Evolutionary conservation across 2,113 vertebrate genomes (phyloP).

Genomic region (Cacatua alba): DNA sequence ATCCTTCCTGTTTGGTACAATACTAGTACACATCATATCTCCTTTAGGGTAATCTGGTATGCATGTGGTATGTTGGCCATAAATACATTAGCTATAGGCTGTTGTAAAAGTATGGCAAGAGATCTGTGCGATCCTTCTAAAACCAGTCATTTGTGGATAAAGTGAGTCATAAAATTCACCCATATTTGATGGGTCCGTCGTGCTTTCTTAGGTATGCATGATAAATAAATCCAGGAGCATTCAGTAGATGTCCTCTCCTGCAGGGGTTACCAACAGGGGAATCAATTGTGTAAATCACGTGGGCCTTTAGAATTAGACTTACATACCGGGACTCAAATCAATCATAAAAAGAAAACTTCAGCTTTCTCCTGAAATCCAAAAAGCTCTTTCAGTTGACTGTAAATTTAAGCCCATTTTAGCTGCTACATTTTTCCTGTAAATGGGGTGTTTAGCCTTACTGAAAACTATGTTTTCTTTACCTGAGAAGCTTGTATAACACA

Average conservation of each 20-base stretch:
- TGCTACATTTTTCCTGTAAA: neutral
- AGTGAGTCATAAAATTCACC: neutral
- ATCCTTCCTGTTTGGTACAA: neutral
- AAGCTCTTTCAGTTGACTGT: neutral
- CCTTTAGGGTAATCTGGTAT: neutral
- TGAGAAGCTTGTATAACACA: neutral
- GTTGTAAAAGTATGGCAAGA: neutral
- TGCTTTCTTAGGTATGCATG: neutral
- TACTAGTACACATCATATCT: neutral
- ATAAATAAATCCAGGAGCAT: neutral
- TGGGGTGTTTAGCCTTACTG: neutral
- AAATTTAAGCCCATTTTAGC: neutral
- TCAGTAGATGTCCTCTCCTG: neutral
- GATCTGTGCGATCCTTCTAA: neutral
- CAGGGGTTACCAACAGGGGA: neutral
- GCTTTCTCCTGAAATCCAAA: neutral
- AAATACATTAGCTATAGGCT: neutral
- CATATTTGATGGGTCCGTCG: neutral
- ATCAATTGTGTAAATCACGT: neutral
- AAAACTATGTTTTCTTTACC: neutral
- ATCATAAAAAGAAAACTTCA: neutral
- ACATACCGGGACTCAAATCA: neutral
- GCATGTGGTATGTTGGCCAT: neutral
- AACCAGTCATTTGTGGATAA: neutral
- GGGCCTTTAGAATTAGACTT: neutral